Base-by-base conservation (phyloP, 1,140 invertebrate genomes). In the Lineus longissimus region DNA sequence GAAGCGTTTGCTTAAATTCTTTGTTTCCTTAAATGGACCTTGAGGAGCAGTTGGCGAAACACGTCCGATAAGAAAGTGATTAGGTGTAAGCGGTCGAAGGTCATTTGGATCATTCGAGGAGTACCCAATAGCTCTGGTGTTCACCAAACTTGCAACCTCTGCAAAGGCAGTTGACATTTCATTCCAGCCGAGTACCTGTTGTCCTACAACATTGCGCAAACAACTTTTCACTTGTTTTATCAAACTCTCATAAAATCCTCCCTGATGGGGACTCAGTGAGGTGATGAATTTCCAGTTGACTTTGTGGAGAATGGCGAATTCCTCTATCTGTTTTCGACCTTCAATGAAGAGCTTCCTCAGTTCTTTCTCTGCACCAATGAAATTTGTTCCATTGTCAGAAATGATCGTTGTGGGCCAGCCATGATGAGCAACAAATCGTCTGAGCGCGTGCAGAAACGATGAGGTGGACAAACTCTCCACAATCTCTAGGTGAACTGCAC, bases 261-360 rank as follows among this genome's bases (percentile, higher is more conserved):
- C 59, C 23, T 61, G 59, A 19, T 61, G 59, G 2, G 59, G 59
- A 19, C 59, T 61, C 13, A 62, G 40, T 23, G 30, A 51, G 11
- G 61, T 62, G 1, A 40, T 56, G 30, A 62, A 62, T n/a, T 19
- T 57, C 54, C 61, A 62, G 9, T 36, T 56, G 0, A 62, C 36
- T 15, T 57, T 36, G 27, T 56, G 27, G 0, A 40, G 6, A 2
- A 33, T 2, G 11, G n/a, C 33, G 30, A 56, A 56, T 2, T 62
- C 25, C 11, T 62, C 43, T 1, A 62, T 23, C 13, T 56, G n/a
- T 2, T 29, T 2, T 19, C 33, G n/a, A 36, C 61, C 61, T 2
- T 62, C 61, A 22, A 27, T 15, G 1, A 62, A 1, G 1, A 56
- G 4, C 23, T 62, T 56, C 17, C 27, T 25, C 33, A 62, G 36